Evolutionary conservation across 1,140 invertebrate genomes (phyloP).

Genomic region (Monomorium pharaonis): DNA sequence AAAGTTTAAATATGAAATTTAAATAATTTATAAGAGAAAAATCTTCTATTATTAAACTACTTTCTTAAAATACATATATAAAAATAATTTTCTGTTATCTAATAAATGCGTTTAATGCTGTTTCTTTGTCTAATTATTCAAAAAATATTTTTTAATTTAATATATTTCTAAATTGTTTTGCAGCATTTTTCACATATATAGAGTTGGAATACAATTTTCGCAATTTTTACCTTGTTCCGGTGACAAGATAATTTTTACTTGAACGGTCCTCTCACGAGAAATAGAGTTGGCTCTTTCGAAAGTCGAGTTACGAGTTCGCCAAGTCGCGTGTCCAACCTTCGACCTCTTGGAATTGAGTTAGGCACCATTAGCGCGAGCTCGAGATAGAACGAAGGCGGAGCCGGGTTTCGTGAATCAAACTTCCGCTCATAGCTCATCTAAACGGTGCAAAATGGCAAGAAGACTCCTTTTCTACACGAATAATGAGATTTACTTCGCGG

Average conservation of each 20-base stretch:
- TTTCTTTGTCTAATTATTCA: neutral
- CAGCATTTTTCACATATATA: neutral
- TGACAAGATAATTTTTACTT: conserved; percentile 47
- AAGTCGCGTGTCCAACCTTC: conserved; percentile 52
- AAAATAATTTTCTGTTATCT: neutral
- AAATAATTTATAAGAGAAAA: neutral
- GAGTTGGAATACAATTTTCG: neutral
- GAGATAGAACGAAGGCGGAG: conserved; percentile 42
- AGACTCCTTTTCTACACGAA: neutral
- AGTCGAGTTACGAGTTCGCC: conserved; percentile 50
- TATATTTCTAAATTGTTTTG: neutral
- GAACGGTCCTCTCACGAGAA: conserved; percentile 3
- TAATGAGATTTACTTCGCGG: conserved; percentile 9
- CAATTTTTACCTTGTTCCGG: neutral
- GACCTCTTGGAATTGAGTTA: conserved; percentile 48
- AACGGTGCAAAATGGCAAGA: conserved; percentile 2
- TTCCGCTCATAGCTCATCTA: conserved; percentile 40
- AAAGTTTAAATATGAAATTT: neutral
- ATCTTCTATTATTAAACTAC: neutral
- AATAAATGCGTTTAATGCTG: neutral
- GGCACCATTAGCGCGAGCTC: conserved; percentile 44
- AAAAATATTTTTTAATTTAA: neutral
- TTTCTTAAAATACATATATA: neutral
- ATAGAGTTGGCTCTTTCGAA: conserved; percentile 42
- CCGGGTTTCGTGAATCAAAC: conserved; percentile 37